Evolutionary conservation across 2,113 vertebrate species (phyloP).

Genomic region (Pollachius pollachius): DNA sequence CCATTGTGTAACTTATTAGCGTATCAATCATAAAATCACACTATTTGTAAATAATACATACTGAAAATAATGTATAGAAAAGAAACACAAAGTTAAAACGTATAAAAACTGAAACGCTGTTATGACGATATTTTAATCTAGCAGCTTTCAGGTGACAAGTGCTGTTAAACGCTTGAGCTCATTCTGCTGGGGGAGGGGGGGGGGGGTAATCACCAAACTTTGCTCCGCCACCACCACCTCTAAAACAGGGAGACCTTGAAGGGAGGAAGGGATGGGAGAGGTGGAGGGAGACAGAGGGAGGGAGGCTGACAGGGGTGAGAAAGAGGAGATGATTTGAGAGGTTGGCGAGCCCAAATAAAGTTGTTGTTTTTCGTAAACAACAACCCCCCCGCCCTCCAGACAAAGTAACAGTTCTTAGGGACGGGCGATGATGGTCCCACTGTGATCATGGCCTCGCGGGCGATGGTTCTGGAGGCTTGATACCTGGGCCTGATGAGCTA

Average conservation of each 20-base stretch:
- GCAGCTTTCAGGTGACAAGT: no score
- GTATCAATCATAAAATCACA: no score
- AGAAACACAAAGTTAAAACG: no score
- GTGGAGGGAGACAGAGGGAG: neutral
- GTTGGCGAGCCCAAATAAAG: slow-evolving; percentile 28
- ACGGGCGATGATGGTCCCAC: slow-evolving; percentile 35
- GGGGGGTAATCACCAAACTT: no score
- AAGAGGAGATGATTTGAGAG: slow-evolving; percentile 38
- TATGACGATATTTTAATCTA: no score
- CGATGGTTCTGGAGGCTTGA: slow-evolving; percentile 48
- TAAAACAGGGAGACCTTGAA: slow-evolving; percentile 33
- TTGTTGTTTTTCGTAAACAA: slow-evolving; percentile 38
- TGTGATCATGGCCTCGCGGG: slow-evolving; percentile 49
- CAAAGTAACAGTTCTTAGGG: slow-evolving; percentile 58
- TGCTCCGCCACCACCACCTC: neutral
- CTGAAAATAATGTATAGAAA: no score
- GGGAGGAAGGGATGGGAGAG: neutral
- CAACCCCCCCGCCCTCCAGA: slow-evolving; percentile 58
- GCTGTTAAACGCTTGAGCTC: no score
- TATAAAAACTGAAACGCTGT: no score
- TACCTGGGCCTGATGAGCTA: slow-evolving; percentile 61
- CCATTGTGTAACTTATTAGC: no score
- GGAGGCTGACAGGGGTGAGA: slow-evolving; percentile 53
- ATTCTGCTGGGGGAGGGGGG: no score
- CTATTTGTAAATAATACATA: no score